Base-by-base conservation (phyloP, 1,140 invertebrate species). In the Zaprionus tsacasi region DNA sequence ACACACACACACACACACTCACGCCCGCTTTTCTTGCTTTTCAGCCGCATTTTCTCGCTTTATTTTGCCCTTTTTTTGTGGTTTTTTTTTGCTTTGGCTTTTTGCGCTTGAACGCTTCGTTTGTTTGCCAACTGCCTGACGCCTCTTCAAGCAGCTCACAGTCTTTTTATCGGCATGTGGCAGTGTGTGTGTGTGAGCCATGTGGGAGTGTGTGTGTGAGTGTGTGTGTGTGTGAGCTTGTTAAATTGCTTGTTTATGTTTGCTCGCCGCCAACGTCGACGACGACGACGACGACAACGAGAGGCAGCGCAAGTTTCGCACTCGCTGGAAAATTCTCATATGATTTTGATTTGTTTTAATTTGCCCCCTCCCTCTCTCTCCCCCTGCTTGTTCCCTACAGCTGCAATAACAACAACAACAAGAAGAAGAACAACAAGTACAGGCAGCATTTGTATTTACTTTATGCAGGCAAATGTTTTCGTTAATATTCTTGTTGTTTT, bases 231-330 rank as follows among this genome's bases (percentile, higher is more conserved):
- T 38, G 73, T 77, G 79, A 88, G 83, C 77, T 81, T 87, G 83
- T 87, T 87, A 88, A 88, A 88, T 88, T 88, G 83, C 85, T 88
- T 88, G 85, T 88, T 88, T 88, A 88, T 89, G 78, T 89, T 87
- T 82, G 79, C 80, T 70, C 54, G 69, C 72, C 63, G n/a, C n/a
- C 40, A 45, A 45, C n/a, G 40, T 3, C 40, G 40, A 15, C 40
- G 36, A 59, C 63, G 21, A 21, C 63, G n/a, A 15, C n/a, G 40
- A 8, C 40, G 40, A 15, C 40, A 27, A 59, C 63, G 52, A 55
- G 79, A 69, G 70, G 77, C 30, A 59, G 38, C 52, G 66, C 50
- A 70, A 54, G 50, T 70, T 55, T 52, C 64, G 52, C 85, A 76
- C 75, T 78, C 74, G 70, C 83, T 87, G 86, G 82, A 86, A 86